Base-by-base conservation (phyloP, 1,140 invertebrate genomes). In the Tribolium madens region DNA sequence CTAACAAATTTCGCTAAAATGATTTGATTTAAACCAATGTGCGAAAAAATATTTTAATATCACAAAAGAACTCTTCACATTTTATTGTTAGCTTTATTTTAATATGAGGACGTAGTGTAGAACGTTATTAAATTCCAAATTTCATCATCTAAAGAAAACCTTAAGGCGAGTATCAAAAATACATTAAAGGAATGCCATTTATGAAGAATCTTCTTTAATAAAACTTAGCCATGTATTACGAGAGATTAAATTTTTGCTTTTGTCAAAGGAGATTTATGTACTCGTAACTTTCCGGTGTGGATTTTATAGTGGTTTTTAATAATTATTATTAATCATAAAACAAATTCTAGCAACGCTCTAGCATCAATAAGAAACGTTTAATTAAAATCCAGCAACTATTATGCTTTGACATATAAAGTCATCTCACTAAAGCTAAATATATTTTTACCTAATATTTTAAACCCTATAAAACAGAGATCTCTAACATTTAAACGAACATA, bases 101-200 rank as follows among this genome's bases (percentile, higher is more conserved):
- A 64, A 64, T 64, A 64, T 33, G n/a, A 4, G n/a, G 57, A 64
- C 52, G 52, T 57, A 18, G 57, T 64, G 57, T 64, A 26, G 57
- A 33, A 14, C 57, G 57, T 64, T 64, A 64, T 64, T 64, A 64
- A 64, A 64, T 64, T 64, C 57, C 57, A 64, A 64, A 64, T 64
- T 64, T 64, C 57, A 64, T 64, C 31, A 42, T 33, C 21, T 33
- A 64, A 64, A 21, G 57, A 33, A 64, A 64, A 64, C 57, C 57
- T 36, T 64, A 57, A 12, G 17, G 21, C 21, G 12, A 64, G 14
- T 64, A 64, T 64, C 57, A 64, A 64, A 64, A 64, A 64, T 64
- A 64, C 26, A 64, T 33, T 64, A 10, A 33, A 64, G 57, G 57
- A 64, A 64, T 64, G 57, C 26, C 57, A 33, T 64, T 64, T 64